Conservation (phyloP, 1,140 invertebrate genomes). For the Harlomillsia oculata region DNA sequence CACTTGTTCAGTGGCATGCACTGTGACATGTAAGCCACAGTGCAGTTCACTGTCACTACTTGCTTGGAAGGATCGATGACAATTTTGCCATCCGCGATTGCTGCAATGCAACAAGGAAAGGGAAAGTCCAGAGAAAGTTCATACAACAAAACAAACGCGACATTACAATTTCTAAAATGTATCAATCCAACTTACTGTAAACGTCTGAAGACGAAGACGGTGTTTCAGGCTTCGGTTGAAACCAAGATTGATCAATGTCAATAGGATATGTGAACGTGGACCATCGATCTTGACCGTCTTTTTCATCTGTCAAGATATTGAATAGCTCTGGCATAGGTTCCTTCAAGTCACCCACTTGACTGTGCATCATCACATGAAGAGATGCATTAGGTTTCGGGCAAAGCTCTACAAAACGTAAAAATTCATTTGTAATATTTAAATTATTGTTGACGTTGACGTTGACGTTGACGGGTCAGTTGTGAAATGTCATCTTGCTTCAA, state of each 20-base stretch:
- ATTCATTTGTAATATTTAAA: not conserved
- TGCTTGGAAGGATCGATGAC: constrained; percentile 45
- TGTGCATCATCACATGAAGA: constrained; percentile 62
- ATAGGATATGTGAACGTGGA: constrained; percentile 66
- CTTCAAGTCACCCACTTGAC: constrained; percentile 74
- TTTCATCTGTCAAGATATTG: constrained; percentile 64
- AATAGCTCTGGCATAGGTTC: constrained; percentile 76
- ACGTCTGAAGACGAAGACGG: constrained; percentile 14
- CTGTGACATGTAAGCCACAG: constrained; percentile 80
- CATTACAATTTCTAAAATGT: too few relatives aligned
- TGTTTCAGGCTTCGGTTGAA: constrained; percentile 46
- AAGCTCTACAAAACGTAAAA: constrained; percentile 63
- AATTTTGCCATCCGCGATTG: constrained; percentile 30
- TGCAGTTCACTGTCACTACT: constrained; percentile 69
- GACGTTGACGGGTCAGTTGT: not conserved
- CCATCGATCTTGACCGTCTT: constrained; percentile 63
- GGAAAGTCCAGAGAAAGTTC: not conserved
- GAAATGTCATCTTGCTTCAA: not conserved
- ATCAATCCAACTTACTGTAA: constrained; percentile 30
- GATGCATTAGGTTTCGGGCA: constrained; percentile 72
- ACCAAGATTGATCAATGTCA: constrained; percentile 51
- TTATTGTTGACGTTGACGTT: constrained; percentile 29
- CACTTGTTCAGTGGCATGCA: constrained; percentile 86
- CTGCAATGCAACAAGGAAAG: constrained; percentile 24
- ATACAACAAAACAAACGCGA: not conserved